phyloP scores from a whole-genome alignment of 2,888 invertebrate species.

The Drosophila neoperkinsi region DNA sequence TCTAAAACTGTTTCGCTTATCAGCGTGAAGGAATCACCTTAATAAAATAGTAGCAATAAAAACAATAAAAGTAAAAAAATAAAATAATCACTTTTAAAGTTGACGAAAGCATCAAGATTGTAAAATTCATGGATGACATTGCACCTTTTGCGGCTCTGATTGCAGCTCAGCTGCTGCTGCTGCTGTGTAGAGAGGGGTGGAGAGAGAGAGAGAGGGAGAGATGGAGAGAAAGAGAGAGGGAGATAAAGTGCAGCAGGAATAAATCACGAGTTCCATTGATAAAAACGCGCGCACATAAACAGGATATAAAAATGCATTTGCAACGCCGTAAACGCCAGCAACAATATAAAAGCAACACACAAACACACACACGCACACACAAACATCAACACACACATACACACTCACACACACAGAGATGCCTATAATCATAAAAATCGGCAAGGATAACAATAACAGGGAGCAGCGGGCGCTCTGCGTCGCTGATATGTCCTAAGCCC shows the following conservation, averaged over 20 bases:
- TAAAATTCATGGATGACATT: conserved; percentile 20
- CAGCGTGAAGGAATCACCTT: conserved; percentile 3
- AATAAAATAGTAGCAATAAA: conserved; percentile 12
- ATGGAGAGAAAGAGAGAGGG: conserved; percentile 2
- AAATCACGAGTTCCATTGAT: conserved; percentile 70
- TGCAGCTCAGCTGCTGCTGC: conserved; percentile 43
- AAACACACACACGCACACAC: conserved; percentile 32
- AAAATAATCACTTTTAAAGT: conserved; percentile 25
- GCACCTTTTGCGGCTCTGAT: conserved; percentile 23
- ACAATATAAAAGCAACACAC: conserved; percentile 45
- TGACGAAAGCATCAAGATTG: conserved; percentile 41
- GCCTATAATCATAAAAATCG: conserved; percentile 66
- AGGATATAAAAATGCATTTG: conserved; percentile 81
- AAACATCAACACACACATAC: conserved; percentile 32
- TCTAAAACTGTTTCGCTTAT: conserved; percentile 9
- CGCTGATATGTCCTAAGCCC: conserved; percentile 54
- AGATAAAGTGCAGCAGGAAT: conserved; percentile 8
- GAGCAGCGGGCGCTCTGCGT: conserved; percentile 61
- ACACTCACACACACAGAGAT: conserved; percentile 5
- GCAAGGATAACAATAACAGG: conserved; percentile 75
- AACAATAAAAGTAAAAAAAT: conserved; percentile 1
- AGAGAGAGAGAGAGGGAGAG: background rate
- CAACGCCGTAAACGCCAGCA: conserved; percentile 64
- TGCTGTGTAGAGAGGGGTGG: conserved; percentile 1
- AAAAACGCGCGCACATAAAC: conserved; percentile 70